These are phyloP conservation scores for Lottia scabra DNA, from an alignment of 2,888 invertebrate genomes.

Conservation along the genomic window DNA sequence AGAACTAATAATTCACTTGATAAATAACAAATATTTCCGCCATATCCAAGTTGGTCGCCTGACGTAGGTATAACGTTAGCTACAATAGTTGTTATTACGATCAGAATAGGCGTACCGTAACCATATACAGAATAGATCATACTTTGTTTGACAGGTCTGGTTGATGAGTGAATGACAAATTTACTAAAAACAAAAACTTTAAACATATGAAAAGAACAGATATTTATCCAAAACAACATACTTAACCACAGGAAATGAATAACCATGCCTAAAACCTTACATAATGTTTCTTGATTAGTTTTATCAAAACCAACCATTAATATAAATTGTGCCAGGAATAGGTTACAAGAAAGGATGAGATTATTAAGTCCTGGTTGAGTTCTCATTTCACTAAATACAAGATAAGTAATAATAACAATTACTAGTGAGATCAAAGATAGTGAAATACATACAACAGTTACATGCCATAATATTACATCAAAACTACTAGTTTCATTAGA, in stretches of 20 bases:
- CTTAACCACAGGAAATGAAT: conserved; percentile 41
- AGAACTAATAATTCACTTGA: no score
- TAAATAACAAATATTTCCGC: no score
- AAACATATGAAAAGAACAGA: conserved; percentile 39
- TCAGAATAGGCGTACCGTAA: conserved; percentile 7
- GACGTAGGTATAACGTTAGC: conserved; percentile 5
- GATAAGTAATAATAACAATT: conserved; percentile 34
- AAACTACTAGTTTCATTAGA: not conserved
- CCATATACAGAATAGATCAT: conserved; percentile 18
- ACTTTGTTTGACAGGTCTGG: conserved; percentile 15
- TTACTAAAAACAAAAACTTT: conserved; percentile 18
- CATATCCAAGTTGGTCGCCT: conserved; percentile 22
- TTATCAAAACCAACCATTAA: conserved; percentile 28
- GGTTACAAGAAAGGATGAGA: conserved; percentile 30
- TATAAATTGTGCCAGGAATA: conserved; percentile 32
- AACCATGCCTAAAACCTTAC: conserved; percentile 31
- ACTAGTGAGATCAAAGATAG: conserved; percentile 32
- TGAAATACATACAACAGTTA: not conserved
- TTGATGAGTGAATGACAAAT: conserved; percentile 4
- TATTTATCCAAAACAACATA: conserved; percentile 37
- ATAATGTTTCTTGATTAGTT: conserved; percentile 16
- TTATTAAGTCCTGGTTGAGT: conserved; percentile 35
- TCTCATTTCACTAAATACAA: conserved; percentile 25
- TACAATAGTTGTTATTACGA: conserved; percentile 16
- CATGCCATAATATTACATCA: not conserved